phyloP scores from a whole-genome alignment of 92 coral and sea anemone genomes.

The Epizoanthus fatuus region DNA sequence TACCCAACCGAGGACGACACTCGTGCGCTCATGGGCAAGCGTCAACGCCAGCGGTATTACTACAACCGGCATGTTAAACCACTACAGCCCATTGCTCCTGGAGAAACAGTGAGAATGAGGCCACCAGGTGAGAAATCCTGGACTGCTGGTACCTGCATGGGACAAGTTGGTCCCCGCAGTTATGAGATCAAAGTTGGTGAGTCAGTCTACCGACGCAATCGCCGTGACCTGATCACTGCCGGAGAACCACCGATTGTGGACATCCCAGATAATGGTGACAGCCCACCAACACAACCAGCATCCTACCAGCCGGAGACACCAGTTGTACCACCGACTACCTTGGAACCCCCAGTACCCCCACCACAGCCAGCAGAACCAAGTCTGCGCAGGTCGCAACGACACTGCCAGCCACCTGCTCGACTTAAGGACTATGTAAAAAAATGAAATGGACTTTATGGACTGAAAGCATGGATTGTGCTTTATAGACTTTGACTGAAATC shows the following conservation, averaged over 20 bases:
- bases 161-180: conserved; percentile 47
- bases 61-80: conserved; percentile 46
- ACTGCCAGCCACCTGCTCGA: background rate
- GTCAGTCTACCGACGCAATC: conserved; percentile 42
- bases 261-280: background rate
- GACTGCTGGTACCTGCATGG: conserved; percentile 50
- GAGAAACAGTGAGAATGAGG: conserved; percentile 51
- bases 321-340: background rate
- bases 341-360: background rate
- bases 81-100: conserved; percentile 22
- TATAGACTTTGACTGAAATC: background rate
- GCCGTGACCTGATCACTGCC: conserved; percentile 35
- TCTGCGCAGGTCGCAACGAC: background rate
- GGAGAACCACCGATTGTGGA: conserved; percentile 18
- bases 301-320: background rate
- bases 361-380: background rate
- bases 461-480: background rate
- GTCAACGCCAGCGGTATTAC: conserved; percentile 50
- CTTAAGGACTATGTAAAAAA: background rate
- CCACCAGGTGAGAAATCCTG: conserved; percentile 54
- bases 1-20: conserved; percentile 43
- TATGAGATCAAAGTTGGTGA: conserved; percentile 24
- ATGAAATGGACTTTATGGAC: background rate
- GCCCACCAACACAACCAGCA: background rate
- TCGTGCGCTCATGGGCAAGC: conserved; percentile 16